phyloP scores from a whole-genome alignment of 2,888 invertebrate genomes.

The Yponomeuta sedellus region DNA sequence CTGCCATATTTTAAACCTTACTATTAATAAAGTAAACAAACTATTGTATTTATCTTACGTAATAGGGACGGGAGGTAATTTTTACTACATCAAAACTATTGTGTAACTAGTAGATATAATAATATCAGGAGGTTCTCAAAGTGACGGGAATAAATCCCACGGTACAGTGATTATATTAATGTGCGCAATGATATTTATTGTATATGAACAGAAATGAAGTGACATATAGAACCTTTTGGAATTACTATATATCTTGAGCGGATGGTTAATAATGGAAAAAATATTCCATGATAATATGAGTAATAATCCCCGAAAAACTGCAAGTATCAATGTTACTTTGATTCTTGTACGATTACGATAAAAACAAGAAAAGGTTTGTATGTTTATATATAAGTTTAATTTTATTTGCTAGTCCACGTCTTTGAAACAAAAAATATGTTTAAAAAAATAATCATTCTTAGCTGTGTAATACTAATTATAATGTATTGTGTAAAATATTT shows the following conservation, averaged over 20 bases:
- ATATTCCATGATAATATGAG: conserved; percentile 4
- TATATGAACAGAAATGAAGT: neutral
- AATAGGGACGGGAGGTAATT: conserved; percentile 18
- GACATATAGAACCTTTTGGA: conserved; percentile 1
- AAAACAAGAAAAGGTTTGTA: conserved; percentile 31
- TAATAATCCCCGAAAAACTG: conserved; percentile 11
- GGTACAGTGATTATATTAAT: neutral
- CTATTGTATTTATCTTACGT: conserved; percentile 25
- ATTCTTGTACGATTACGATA: conserved; percentile 19
- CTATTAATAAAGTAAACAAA: conserved; percentile 29
- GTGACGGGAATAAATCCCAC: neutral
- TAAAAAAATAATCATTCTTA: conserved; percentile 68
- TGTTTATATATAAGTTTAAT: conserved; percentile 51
- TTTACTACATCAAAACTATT: conserved; percentile 8
- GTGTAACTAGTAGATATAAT: conserved; percentile 1
- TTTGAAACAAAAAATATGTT: conserved; percentile 53
- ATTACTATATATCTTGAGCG: neutral
- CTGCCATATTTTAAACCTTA: conserved; percentile 67
- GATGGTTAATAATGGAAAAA: conserved; percentile 8
- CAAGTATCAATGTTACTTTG: conserved; percentile 13
- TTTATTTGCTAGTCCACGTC: conserved; percentile 74
- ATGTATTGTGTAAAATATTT: conserved; percentile 75
- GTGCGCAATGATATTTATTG: neutral
- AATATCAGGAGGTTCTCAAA: neutral
- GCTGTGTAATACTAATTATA: conserved; percentile 75